A percentile compares a stretch with the other conserved stretches of the same genome.
Conservation (phyloP, 2,113 vertebrate species). For the Nothobranchius furzeri region DNA sequence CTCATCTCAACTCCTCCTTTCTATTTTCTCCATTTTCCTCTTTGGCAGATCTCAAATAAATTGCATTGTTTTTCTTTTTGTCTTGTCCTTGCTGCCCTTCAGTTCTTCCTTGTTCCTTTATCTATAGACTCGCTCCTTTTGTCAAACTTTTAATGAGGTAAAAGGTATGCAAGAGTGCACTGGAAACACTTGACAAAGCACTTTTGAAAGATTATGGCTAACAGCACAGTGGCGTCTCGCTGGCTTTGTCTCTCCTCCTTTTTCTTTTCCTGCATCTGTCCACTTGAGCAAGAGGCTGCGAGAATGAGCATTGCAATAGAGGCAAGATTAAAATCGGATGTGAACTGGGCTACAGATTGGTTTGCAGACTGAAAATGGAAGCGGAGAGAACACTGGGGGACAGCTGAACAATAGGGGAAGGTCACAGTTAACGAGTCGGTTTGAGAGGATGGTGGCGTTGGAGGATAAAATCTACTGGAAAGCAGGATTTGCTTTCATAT, state of each 20-base stretch:
- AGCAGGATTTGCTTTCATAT: conserved; percentile 29
- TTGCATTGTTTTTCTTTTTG: conserved; percentile 52
- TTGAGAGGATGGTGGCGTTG: conserved; percentile 12
- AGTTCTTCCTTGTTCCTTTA: conserved; percentile 14
- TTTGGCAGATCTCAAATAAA: conserved; percentile 67
- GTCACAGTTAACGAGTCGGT: conserved; percentile 54
- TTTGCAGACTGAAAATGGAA: conserved; percentile 62
- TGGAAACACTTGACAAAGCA: conserved; percentile 67
- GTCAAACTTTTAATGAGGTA: conserved; percentile 66
- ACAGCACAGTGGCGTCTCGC: conserved; percentile 34
- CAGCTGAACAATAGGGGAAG: conserved; percentile 63
- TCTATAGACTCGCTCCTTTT: conserved; percentile 34
- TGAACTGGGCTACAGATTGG: conserved; percentile 74
- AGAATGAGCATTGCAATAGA: conserved; percentile 61
- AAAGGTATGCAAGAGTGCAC: conserved; percentile 63
- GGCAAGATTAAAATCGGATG: conserved; percentile 74
- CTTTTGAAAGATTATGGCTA: conserved; percentile 70
- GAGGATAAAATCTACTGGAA: conserved; percentile 31
- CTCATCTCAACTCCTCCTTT: conserved; percentile 66
- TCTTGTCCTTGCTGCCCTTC: conserved; percentile 31
- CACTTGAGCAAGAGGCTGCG: conserved; percentile 43
- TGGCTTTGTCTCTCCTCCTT: conserved; percentile 49
- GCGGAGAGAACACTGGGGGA: conserved; percentile 45
- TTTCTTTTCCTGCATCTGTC: conserved; percentile 40
- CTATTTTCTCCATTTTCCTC: conserved; percentile 55